A percentile compares a stretch with the other conserved stretches of the same genome.
phyloP scores from a whole-genome alignment of 1,140 invertebrate genomes.

The Catajapyx aquilonaris region DNA sequence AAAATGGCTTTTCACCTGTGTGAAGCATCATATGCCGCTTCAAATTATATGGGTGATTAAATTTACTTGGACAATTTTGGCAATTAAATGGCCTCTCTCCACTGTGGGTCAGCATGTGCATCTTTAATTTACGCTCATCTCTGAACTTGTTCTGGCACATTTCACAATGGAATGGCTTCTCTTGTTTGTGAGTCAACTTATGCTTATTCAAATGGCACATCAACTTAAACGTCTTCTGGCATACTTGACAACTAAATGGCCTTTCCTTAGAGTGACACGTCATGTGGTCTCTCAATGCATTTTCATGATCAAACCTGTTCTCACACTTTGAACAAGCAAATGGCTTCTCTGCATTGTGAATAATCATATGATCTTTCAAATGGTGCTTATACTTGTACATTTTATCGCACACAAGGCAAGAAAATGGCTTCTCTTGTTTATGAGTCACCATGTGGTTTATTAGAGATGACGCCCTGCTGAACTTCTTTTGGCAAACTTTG shows the following conservation, averaged over 20 bases:
- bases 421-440: constrained; percentile 1
- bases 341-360: background rate
- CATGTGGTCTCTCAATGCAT: background rate
- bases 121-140: background rate
- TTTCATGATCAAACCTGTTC: background rate
- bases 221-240: background rate
- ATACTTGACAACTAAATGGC: background rate
- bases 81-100: background rate
- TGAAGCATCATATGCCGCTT: background rate
- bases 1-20: background rate
- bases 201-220: background rate
- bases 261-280: background rate
- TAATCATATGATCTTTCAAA: background rate
- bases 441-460: constrained; percentile 2
- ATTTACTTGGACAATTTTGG: background rate
- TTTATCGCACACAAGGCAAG: background rate
- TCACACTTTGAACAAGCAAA: background rate
- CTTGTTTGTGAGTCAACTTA: background rate
- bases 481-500: background rate
- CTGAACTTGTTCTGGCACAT: background rate
- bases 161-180: background rate
- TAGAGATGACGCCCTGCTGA: background rate
- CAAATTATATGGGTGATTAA: background rate
- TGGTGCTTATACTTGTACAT: background rate
- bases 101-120: background rate